A percentile compares a stretch with the other conserved stretches of the same genome.
Conservation (phyloP, 2,888 invertebrate genomes). For the Cryptocheilus praepositus region DNA sequence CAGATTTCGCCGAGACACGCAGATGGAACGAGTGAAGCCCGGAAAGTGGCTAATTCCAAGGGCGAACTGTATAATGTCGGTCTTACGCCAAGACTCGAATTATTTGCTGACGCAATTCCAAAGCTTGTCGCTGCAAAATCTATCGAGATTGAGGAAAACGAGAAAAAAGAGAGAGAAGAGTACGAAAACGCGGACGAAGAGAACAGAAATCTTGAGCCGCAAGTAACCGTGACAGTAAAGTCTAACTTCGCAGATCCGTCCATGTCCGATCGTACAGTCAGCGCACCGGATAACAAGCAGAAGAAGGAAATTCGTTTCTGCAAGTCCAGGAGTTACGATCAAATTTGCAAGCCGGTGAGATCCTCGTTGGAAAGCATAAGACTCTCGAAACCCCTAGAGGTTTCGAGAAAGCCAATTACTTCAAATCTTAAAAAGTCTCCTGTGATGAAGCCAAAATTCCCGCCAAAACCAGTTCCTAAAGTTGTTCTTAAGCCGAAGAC, state of each 20-base stretch:
- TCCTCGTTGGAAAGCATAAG: slow-evolving; percentile 57
- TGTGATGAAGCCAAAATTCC: slow-evolving; percentile 49
- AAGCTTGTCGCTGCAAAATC: slow-evolving; percentile 69
- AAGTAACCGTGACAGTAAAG: slow-evolving; percentile 22
- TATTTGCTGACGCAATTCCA: slow-evolving; percentile 71
- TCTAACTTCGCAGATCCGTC: slow-evolving; percentile 16
- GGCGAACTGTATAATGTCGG: slow-evolving; percentile 67
- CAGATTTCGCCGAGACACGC: slow-evolving; percentile 39
- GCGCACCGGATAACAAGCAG: slow-evolving; percentile 46
- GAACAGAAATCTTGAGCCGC: neutral
- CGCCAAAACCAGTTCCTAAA: slow-evolving; percentile 53
- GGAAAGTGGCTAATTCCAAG: slow-evolving; percentile 58
- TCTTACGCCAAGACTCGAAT: slow-evolving; percentile 68
- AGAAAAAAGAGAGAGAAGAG: slow-evolving; percentile 28
- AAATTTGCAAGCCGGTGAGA: slow-evolving; percentile 59
- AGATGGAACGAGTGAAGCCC: slow-evolving; percentile 40
- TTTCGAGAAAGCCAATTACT: slow-evolving; percentile 38
- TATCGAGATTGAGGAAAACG: slow-evolving; percentile 49
- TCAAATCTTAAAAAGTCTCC: slow-evolving; percentile 29
- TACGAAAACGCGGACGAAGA: neutral
- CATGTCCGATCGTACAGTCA: slow-evolving; percentile 39
- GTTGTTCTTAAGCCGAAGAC: slow-evolving; percentile 46
- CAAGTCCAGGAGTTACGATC: slow-evolving; percentile 68
- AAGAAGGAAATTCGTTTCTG: slow-evolving; percentile 53
- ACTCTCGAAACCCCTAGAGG: slow-evolving; percentile 42